Percentiles rank a stretch among this genome's conserved stretches.
phyloP scores from a whole-genome alignment of 2,113 vertebrate species.

The Thermophis baileyi region DNA sequence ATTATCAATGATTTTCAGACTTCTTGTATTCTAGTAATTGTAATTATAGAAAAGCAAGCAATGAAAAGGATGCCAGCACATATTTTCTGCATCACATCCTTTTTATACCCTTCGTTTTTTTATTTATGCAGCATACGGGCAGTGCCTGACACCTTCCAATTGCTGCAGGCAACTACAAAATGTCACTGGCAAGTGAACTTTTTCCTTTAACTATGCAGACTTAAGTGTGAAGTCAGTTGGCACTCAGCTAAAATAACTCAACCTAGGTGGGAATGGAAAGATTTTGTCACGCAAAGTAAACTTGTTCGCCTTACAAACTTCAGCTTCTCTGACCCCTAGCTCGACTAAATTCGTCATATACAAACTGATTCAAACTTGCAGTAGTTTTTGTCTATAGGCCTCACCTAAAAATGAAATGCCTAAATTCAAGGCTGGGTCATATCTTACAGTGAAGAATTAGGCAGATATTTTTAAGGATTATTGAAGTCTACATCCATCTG shows the following conservation, averaged over 20 bases:
- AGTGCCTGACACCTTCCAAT: neutral
- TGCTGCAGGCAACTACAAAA: neutral
- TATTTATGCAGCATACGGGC: neutral
- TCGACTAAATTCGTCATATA: neutral
- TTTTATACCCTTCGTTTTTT: neutral
- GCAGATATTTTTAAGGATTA: too few relatives aligned
- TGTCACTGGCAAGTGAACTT: neutral
- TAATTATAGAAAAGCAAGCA: neutral
- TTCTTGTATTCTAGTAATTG: neutral
- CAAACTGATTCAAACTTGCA: neutral
- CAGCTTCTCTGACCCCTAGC: neutral
- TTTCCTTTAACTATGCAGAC: neutral
- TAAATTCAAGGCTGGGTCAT: neutral
- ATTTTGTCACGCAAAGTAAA: neutral
- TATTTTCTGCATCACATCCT: neutral
- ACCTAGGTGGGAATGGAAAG: neutral
- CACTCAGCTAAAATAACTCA: neutral
- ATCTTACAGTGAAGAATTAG: too few relatives aligned
- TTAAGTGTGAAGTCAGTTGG: conserved; percentile 4
- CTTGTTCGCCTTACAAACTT: neutral
- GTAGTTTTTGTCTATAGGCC: neutral
- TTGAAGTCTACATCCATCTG: neutral
- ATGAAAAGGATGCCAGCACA: neutral
- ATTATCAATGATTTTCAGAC: neutral
- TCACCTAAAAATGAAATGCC: neutral